Evolutionary conservation across 2,888 invertebrate genomes (phyloP).

Genomic region (Tricholauxania praeusta): DNA sequence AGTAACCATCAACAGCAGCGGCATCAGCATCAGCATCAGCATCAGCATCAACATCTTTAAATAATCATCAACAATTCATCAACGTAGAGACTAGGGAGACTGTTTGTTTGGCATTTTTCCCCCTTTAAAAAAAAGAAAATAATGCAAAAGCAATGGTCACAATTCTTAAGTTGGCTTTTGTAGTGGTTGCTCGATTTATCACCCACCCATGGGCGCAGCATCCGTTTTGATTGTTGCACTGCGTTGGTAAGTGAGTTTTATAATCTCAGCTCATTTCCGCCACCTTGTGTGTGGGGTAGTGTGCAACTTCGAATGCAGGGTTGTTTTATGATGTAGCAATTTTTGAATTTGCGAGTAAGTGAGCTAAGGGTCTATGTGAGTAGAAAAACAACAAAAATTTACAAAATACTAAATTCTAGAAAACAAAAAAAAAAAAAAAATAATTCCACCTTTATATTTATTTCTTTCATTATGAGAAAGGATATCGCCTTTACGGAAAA

Average conservation of each 20-base stretch:
- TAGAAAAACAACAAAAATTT: no score
- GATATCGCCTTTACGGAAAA: no score
- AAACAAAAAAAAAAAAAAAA: no score
- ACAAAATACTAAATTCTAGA: no score
- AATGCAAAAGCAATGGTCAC: no score
- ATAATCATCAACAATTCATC: constrained; percentile 66
- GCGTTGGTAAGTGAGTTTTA: constrained; percentile 34
- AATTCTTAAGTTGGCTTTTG: constrained; percentile 20
- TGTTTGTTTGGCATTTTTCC: not conserved
- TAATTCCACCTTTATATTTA: no score
- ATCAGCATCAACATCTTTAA: constrained; percentile 58
- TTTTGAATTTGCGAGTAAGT: no score
- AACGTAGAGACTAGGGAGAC: constrained; percentile 35
- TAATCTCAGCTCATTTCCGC: constrained; percentile 44
- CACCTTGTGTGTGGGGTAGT: constrained; percentile 2
- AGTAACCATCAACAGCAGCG: constrained; percentile 37
- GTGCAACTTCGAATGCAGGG: no score
- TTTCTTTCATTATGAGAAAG: no score
- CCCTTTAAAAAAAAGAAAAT: not conserved
- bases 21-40: constrained; percentile 33
- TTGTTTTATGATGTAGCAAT: no score
- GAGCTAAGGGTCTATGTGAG: no score
- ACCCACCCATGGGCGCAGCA: constrained; percentile 25
- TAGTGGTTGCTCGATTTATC: constrained; percentile 39
- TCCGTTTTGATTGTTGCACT: constrained; percentile 10